phyloP scores from a whole-genome alignment of 2,797 vertebrate genomes.

The Macroramphosus scolopax region DNA sequence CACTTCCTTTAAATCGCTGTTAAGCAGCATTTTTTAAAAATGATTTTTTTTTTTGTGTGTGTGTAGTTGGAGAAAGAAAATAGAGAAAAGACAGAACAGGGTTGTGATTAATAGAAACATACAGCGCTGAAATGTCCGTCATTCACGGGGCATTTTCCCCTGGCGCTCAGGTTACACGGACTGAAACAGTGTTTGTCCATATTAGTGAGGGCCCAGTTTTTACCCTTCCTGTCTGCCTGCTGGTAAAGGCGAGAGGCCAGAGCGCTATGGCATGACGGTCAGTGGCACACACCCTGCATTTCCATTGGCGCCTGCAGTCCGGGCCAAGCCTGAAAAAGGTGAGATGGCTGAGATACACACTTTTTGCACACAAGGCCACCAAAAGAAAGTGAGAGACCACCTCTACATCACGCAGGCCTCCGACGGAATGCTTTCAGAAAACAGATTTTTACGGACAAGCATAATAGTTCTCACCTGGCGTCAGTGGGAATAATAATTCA shows the following conservation, averaged over 20 bases:
- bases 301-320: constrained; percentile 62
- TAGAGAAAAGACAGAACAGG: constrained; percentile 24
- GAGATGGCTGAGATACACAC: constrained; percentile 85
- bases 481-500: constrained; percentile 26
- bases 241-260: constrained; percentile 58
- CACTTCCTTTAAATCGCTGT: constrained; percentile 43
- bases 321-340: constrained; percentile 68
- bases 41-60: constrained; percentile 21
- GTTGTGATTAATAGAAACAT: constrained; percentile 60
- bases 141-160: constrained; percentile 51
- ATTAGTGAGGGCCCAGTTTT: constrained; percentile 53
- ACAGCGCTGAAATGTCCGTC: constrained; percentile 60
- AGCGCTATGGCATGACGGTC: constrained; percentile 57
- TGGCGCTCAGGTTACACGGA: constrained; percentile 59
- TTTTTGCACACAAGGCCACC: constrained; percentile 38
- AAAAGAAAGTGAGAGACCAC: constrained; percentile 42
- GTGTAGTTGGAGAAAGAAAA: constrained; percentile 18
- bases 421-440: constrained; percentile 13
- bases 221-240: constrained; percentile 69
- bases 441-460: constrained; percentile 17
- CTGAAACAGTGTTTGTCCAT: constrained; percentile 63
- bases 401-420: constrained; percentile 12
- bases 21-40: constrained; percentile 22
- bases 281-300: constrained; percentile 68
- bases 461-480: constrained; percentile 12